phyloP scores from a whole-genome alignment of 2,797 vertebrate species.

The Myripristis jacobus region DNA sequence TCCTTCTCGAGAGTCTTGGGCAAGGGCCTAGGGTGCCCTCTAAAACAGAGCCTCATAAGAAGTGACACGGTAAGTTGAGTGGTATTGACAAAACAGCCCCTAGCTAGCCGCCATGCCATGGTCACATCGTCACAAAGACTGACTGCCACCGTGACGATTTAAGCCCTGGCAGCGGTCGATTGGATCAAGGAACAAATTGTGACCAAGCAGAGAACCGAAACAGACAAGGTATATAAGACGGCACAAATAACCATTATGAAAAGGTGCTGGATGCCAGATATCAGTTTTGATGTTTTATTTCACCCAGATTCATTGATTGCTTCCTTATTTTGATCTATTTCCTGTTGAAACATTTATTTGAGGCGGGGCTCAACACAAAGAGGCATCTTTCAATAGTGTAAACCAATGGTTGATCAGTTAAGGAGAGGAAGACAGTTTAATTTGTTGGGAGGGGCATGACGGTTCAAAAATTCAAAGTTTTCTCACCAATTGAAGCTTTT shows the following conservation, averaged over 20 bases:
- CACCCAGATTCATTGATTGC: too few relatives aligned
- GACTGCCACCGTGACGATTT: slow-evolving; percentile 19
- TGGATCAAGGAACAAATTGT: not conserved
- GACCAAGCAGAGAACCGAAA: not conserved
- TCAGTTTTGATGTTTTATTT: too few relatives aligned
- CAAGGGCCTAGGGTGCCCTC: not conserved
- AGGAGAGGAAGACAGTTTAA: too few relatives aligned
- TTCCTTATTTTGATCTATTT: too few relatives aligned
- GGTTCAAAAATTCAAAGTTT: too few relatives aligned
- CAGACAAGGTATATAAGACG: not conserved
- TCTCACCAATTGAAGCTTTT: too few relatives aligned
- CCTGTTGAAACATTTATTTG: too few relatives aligned
- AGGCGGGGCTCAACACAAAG: too few relatives aligned
- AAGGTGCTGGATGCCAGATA: too few relatives aligned
- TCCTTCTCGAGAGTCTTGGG: slow-evolving; percentile 20
- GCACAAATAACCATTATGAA: not conserved
- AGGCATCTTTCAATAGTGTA: too few relatives aligned
- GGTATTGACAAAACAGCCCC: slow-evolving; percentile 58
- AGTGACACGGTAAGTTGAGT: slow-evolving; percentile 62
- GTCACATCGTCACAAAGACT: slow-evolving; percentile 38
- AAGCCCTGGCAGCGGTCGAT: slow-evolving; percentile 20
- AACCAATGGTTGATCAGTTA: too few relatives aligned
- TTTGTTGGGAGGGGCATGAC: too few relatives aligned
- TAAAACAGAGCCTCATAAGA: slow-evolving; percentile 35
- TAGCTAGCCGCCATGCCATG: slow-evolving; percentile 50